Evolutionary conservation across 2,888 invertebrate genomes (phyloP).

Genomic region (Apamea anceps): DNA sequence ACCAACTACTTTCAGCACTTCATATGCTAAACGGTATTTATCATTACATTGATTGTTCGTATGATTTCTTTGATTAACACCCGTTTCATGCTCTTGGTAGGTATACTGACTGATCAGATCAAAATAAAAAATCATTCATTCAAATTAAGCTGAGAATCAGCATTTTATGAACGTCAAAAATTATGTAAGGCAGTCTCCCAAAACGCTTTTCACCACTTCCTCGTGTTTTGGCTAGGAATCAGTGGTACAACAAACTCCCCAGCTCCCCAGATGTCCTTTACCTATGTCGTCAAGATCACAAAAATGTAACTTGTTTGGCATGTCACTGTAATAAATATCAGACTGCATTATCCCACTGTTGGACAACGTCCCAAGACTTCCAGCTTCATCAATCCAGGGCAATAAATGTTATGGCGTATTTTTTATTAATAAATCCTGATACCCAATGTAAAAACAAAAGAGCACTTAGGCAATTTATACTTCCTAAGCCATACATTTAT

Average conservation of each 20-base stretch:
- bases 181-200: not conserved
- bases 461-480: not conserved
- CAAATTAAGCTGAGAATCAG: not conserved
- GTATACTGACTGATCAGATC: not conserved
- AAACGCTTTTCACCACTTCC: not conserved
- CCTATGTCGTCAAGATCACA: not conserved
- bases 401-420: not conserved
- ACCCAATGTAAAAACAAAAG: not conserved
- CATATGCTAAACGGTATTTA: slow-evolving; percentile 1
- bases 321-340: not conserved
- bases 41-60: not conserved
- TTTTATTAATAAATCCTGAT: not conserved
- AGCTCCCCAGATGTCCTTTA: not conserved
- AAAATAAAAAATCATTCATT: not conserved
- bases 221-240: not conserved
- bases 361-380: not conserved
- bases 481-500: not conserved
- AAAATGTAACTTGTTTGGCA: not conserved
- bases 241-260: not conserved
- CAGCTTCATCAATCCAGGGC: not conserved
- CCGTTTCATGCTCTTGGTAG: not conserved
- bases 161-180: not conserved
- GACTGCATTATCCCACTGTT: not conserved
- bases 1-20: slow-evolving; percentile 6
- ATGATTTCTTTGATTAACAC: not conserved